Evolutionary conservation across 2,888 invertebrate species (phyloP).

Genomic region (Subacronicta megacephala): DNA sequence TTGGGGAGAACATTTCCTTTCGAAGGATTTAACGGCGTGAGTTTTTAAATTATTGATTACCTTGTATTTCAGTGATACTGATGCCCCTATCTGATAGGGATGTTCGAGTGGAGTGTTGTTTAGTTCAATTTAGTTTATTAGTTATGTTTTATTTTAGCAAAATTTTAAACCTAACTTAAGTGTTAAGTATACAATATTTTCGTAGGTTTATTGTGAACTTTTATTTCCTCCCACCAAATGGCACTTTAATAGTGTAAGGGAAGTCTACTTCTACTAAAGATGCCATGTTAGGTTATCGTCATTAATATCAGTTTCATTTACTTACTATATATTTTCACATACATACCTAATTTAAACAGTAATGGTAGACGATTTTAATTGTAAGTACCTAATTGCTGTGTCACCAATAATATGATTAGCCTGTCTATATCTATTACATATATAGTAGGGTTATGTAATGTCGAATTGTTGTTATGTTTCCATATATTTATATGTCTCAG

Average conservation of each 20-base stretch:
- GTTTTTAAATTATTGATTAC: conserved; percentile 83
- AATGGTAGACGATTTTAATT: conserved; percentile 80
- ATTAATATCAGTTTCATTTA: conserved; percentile 75
- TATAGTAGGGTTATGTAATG: conserved; percentile 75
- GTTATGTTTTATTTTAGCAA: conserved; percentile 90
- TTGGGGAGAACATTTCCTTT: conserved; percentile 72
- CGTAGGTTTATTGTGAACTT: conserved; percentile 85
- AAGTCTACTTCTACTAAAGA: conserved; percentile 67
- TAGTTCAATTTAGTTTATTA: conserved; percentile 90
- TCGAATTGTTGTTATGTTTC: conserved; percentile 66
- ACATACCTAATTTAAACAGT: conserved; percentile 71
- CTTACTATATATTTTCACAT: conserved; percentile 68
- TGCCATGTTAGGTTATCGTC: conserved; percentile 82
- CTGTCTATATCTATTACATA: conserved; percentile 77
- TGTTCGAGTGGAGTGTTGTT: conserved; percentile 85
- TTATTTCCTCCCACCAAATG: conserved; percentile 88
- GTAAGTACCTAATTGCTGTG: conserved; percentile 85
- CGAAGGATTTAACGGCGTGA: conserved; percentile 73
- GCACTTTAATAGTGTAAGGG: conserved; percentile 74
- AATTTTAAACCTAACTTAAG: conserved; percentile 89
- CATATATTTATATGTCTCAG: conserved; percentile 66
- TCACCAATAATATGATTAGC: conserved; percentile 88
- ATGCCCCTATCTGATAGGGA: conserved; percentile 85
- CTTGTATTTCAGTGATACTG: conserved; percentile 85
- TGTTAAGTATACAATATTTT: conserved; percentile 86